A percentile compares a stretch with the other conserved stretches of the same genome.
Conservation (phyloP, 53 echinoderm and acorn worm genomes). For the Crossaster papposus region DNA sequence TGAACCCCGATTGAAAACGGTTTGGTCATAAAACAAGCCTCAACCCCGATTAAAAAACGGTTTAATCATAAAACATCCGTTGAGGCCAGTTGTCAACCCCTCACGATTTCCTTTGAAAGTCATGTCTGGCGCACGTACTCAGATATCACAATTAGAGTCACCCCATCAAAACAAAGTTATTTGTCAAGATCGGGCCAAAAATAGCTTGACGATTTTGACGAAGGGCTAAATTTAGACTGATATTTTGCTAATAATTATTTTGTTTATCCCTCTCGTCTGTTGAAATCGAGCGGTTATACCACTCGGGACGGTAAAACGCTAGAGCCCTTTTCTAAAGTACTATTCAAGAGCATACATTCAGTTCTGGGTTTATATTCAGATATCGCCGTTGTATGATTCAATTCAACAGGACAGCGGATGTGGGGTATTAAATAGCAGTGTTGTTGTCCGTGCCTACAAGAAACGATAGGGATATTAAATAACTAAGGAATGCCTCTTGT, state of each 20-base stretch:
- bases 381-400: background rate
- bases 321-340: background rate
- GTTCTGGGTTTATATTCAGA: background rate
- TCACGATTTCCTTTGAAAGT: background rate
- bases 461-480: no score
- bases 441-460: background rate
- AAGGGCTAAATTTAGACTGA: constrained; percentile 7
- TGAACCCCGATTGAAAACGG: background rate
- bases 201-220: background rate
- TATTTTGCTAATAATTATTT: background rate
- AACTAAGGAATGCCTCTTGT: background rate
- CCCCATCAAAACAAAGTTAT: background rate
- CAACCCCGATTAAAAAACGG: background rate
- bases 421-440: background rate
- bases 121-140: constrained; percentile 2
- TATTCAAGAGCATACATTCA: background rate
- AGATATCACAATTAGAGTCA: background rate
- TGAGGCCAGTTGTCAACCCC: background rate
- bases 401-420: background rate
- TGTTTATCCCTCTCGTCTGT: background rate
- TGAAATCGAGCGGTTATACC: background rate
- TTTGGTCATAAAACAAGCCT: background rate
- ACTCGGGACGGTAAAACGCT: background rate
- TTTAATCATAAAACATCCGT: background rate
- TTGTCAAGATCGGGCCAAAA: background rate